Evolutionary conservation across 2,797 vertebrate species (phyloP).

Genomic region (Enteromius radiatus): DNA sequence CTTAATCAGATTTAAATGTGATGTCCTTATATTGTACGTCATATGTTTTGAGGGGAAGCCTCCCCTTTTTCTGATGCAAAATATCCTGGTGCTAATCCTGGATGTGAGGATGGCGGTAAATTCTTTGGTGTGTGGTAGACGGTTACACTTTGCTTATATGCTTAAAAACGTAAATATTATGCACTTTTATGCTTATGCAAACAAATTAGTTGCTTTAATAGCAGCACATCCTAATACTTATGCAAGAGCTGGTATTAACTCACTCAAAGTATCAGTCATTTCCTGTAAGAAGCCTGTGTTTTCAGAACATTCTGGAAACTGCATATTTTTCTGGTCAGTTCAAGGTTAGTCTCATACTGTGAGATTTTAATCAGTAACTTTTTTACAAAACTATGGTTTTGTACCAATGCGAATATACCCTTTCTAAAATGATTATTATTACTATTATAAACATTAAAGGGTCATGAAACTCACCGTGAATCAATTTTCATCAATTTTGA

Average conservation of each 20-base stretch:
- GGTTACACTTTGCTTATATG: background rate
- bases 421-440: background rate
- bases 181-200: constrained; percentile 46
- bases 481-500: background rate
- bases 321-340: background rate
- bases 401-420: background rate
- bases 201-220: background rate
- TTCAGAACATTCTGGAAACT: constrained; percentile 11
- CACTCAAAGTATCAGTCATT: constrained; percentile 6
- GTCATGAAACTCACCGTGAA: background rate
- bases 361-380: constrained; percentile 1
- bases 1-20: constrained; percentile 34
- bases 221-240: background rate
- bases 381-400: constrained; percentile 24
- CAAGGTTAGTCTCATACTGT: constrained; percentile 18
- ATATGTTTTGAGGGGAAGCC: constrained; percentile 12
- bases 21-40: constrained; percentile 27
- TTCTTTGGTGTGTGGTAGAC: background rate
- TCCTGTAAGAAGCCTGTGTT: background rate
- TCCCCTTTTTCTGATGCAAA: constrained; percentile 1
- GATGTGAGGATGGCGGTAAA: constrained; percentile 2
- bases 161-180: constrained; percentile 16
- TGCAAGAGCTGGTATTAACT: constrained; percentile 16
- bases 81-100: constrained; percentile 41
- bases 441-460: background rate